Percentiles rank a stretch among this genome's conserved stretches.
phyloP scores from a whole-genome alignment of 23 tunicate genomes.

The Clavelina lepadiformis region DNA sequence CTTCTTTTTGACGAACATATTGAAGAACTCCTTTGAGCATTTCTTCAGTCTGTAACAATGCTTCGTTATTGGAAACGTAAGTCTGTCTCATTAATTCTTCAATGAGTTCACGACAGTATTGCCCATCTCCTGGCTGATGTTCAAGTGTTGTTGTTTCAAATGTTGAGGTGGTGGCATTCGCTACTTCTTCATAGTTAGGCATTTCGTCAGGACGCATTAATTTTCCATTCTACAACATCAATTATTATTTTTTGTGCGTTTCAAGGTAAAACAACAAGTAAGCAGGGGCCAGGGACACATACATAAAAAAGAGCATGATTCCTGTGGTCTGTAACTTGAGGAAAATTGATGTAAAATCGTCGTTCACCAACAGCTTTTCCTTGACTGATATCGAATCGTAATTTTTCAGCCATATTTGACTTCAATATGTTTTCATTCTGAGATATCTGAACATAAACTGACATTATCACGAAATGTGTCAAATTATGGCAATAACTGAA shows the following conservation, averaged over 20 bases:
- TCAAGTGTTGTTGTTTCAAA: background rate
- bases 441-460: no score
- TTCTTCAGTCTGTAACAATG: no score
- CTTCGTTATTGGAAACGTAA: no score
- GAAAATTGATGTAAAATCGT: slow-evolving; percentile 20
- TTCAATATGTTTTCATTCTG: no score
- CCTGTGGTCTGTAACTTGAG: slow-evolving; percentile 13
- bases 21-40: no score
- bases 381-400: slow-evolving; percentile 1
- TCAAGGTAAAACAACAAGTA: background rate
- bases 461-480: no score
- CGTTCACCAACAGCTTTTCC: slow-evolving; percentile 20
- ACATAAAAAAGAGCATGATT: slow-evolving; percentile 20
- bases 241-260: background rate
- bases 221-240: background rate
- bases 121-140: background rate
- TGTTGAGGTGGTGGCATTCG: background rate
- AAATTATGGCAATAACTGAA: no score
- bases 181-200: background rate
- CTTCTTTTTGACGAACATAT: no score
- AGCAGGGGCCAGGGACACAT: slow-evolving; percentile 1
- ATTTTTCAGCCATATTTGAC: slow-evolving; percentile 19
- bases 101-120: slow-evolving; percentile 11
- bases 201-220: slow-evolving; percentile 6
- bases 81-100: no score